Conservation (phyloP, 1,140 invertebrate genomes). For the Chrysopa pallens region DNA sequence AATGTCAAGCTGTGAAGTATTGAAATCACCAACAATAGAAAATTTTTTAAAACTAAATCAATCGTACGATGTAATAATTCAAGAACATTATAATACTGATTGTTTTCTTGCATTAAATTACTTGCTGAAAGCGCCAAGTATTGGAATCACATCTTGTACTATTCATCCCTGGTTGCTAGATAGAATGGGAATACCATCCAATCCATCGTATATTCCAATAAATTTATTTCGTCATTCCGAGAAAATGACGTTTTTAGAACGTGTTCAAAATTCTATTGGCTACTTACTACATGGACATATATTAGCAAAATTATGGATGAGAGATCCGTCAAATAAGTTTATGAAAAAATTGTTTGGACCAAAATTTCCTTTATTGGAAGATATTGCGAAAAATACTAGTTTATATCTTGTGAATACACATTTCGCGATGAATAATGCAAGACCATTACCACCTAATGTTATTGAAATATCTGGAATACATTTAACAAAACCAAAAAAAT, state of each 20-base stretch:
- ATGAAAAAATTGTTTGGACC: no score
- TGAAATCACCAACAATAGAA: conserved; percentile 7
- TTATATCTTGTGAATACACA: no score
- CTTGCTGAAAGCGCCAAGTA: conserved; percentile 11
- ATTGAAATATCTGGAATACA: no score
- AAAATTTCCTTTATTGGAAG: no score
- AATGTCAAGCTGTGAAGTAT: conserved; percentile 7
- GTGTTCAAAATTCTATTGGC: no score
- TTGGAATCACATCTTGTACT: conserved; percentile 12
- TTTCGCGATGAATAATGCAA: no score
- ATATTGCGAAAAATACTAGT: no score
- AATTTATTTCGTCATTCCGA: conserved; percentile 24
- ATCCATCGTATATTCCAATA: conserved; percentile 15
- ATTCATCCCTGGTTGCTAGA: conserved; percentile 12
- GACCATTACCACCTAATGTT: no score
- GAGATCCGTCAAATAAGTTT: conserved; percentile 7
- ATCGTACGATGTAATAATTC: conserved; percentile 13
- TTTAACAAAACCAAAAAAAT: conserved; percentile 10
- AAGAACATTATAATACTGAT: conserved; percentile 15
- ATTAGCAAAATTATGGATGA: no score
- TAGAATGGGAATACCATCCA: conserved; percentile 10
- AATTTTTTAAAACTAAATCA: conserved; percentile 7
- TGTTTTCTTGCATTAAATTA: conserved; percentile 13
- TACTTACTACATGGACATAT: no score
- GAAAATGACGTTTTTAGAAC: conserved; percentile 14